Evolutionary conservation across 2,113 vertebrate species (phyloP), one percentile per base, ranked within the genome.

Genomic region (Gila orcuttii): DNA sequence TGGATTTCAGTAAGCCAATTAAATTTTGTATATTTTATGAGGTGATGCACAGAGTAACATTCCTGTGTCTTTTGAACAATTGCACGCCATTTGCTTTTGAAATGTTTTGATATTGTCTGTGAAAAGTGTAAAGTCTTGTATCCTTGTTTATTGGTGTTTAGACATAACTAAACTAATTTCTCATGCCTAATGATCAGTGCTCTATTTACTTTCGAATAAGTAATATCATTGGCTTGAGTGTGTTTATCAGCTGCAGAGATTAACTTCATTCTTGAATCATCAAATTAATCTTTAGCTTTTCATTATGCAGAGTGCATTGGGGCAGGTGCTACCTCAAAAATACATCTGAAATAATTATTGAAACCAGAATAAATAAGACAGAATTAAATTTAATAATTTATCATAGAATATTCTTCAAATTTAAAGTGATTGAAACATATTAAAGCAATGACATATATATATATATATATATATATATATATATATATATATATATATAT

Each of bases 1-100:
- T 82, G 28, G 50, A 86, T 60, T 82, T 74, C 23, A 31, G 78
- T 42, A 69, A 85, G 66, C 42, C 75, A 68, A 80, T 73, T 86
- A 73, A 15, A 36, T 68, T 17, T 4, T 57, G 12, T 52, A 69
- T 47, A n/a, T 60, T 25, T 45, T 6, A 17, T 79, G 31, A 17
- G 57, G 21, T n/a, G 4, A 74, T 62, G 36, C 31, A 42, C 28
- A n/a, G 2, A 36, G 66, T 47, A 6, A 19, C 17, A 31, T 12
- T 33, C 1, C 10, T 31, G 9, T 10, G 10, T 81, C n/a, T 55
- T 77, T 77, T 28, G 17, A 68, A 82, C 42, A 33, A 52, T 33
- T 82, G 9, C 45, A 52, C 17, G 3, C 1, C 19, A 5, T 13
- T 68, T 82, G 4, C 15, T 23, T 69, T 69, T 82, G 15, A 50